Evolutionary conservation across 2,888 invertebrate genomes (phyloP).

Genomic region (Cephalotes varians): DNA sequence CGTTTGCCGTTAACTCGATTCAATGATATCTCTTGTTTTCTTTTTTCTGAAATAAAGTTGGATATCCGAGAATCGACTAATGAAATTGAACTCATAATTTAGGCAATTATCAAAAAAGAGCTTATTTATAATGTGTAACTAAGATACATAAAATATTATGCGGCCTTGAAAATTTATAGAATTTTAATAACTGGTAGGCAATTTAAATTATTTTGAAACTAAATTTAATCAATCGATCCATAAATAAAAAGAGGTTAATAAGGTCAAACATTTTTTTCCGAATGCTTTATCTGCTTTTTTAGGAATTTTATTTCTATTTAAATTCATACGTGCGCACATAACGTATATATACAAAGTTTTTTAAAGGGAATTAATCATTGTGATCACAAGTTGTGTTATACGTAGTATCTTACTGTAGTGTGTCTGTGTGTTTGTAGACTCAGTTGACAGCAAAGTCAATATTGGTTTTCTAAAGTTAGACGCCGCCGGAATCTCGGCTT

Average conservation of each 20-base stretch:
- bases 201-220: neutral
- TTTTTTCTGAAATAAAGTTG: constrained; percentile 7
- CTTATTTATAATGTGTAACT: too few relatives aligned
- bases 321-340: neutral
- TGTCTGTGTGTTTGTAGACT: neutral
- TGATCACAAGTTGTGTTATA: neutral
- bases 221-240: neutral
- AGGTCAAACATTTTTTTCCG: neutral
- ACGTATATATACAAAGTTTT: neutral
- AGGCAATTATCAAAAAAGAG: neutral
- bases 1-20: constrained; percentile 10
- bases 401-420: neutral
- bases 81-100: constrained; percentile 17
- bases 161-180: neutral
- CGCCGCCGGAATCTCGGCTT: neutral
- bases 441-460: neutral
- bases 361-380: neutral
- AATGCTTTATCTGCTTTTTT: neutral
- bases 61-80: constrained; percentile 12
- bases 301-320: neutral
- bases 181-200: neutral
- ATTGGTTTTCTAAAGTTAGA: neutral
- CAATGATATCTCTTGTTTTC: neutral
- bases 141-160: neutral
- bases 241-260: neutral